phyloP scores from a whole-genome alignment of 2,888 invertebrate genomes.

The Ormyrus nitidulus region DNA sequence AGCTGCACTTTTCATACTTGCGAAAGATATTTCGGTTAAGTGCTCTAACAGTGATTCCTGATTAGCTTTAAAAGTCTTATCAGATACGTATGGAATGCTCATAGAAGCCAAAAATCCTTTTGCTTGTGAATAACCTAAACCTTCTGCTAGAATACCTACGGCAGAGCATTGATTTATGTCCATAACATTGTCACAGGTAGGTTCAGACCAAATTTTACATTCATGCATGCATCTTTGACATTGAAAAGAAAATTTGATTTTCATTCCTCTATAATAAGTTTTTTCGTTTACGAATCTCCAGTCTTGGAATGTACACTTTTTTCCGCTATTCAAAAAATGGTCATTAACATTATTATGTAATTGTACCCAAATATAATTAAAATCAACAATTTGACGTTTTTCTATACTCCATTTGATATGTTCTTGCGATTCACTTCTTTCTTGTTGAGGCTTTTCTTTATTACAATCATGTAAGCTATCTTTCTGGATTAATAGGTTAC shows the following conservation, averaged over 20 bases:
- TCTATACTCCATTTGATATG: too few species aligned
- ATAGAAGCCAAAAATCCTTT: background rate
- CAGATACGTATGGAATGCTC: background rate
- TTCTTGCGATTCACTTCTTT: background rate
- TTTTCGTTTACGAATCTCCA: background rate
- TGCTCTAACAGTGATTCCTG: background rate
- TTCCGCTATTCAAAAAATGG: too few species aligned
- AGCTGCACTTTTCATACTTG: slow-evolving; percentile 7
- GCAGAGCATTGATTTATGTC: background rate
- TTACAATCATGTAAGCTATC: too few species aligned
- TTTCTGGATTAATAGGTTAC: too few species aligned
- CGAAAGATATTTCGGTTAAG: background rate
- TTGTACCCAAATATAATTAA: too few species aligned
- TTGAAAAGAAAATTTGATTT: background rate
- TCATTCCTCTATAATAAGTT: background rate
- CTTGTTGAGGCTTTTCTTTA: too few species aligned
- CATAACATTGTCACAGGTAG: background rate
- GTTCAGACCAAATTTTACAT: background rate
- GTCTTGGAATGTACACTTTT: background rate
- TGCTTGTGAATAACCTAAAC: background rate
- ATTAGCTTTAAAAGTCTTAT: background rate
- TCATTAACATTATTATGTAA: too few species aligned
- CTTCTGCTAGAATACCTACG: background rate
- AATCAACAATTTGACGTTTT: too few species aligned
- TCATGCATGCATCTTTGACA: background rate